Evolutionary conservation across 1,140 invertebrate species (phyloP).

Genomic region (Drosophila novamexicana): DNA sequence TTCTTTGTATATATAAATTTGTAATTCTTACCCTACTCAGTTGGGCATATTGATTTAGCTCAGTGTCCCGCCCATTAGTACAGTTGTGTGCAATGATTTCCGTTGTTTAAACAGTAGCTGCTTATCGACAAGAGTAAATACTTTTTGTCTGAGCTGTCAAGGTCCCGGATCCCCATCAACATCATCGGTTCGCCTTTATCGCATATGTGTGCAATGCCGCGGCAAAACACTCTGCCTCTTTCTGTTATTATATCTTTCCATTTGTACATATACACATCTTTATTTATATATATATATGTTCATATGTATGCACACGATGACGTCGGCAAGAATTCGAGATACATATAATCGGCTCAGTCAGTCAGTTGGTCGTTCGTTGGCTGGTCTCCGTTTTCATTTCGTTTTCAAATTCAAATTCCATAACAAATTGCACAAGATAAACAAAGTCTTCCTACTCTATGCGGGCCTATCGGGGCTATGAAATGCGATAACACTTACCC

Average conservation of each 20-base stretch:
- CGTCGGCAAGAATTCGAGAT: conserved; percentile 55
- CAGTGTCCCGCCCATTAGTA: conserved; percentile 8
- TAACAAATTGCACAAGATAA: conserved; percentile 71
- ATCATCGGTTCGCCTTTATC: conserved; percentile 42
- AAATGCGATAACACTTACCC: conserved; percentile 57
- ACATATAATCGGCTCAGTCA: conserved; percentile 41
- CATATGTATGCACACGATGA: conserved; percentile 34
- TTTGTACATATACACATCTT: background rate
- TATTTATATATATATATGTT: conserved; percentile 1
- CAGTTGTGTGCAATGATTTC: conserved; percentile 47
- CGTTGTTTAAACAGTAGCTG: conserved; percentile 18
- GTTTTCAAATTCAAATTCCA: conserved; percentile 76
- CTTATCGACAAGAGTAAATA: conserved; percentile 46
- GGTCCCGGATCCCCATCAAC: conserved; percentile 18
- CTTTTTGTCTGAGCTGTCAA: conserved; percentile 32
- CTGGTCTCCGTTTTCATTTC: conserved; percentile 38
- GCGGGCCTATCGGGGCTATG: conserved; percentile 28
- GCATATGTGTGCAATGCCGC: conserved; percentile 20
- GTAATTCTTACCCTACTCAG: too few species aligned
- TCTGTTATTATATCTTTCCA: conserved; percentile 20
- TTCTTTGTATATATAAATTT: too few species aligned
- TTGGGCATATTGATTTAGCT: background rate
- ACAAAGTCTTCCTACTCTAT: conserved; percentile 34
- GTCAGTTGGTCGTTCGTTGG: conserved; percentile 52
- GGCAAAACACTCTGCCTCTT: conserved; percentile 8